Base-by-base conservation (phyloP, 2,797 vertebrate species). In the Lepus townsendii region DNA sequence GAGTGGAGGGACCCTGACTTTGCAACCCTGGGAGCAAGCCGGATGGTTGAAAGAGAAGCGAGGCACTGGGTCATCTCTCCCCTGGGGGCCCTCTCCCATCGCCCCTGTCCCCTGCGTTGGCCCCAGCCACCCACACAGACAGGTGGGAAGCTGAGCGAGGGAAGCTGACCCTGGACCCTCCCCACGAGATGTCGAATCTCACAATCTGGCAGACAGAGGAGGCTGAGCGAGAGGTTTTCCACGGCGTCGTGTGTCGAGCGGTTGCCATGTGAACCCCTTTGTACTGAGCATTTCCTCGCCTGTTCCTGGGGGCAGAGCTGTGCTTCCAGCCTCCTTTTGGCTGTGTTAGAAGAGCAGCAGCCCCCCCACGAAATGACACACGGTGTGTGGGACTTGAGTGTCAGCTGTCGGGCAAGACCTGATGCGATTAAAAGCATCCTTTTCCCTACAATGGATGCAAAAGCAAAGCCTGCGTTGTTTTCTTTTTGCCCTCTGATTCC, bases 71-170 rank as follows among this genome's bases (percentile, higher is more conserved):
- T 16, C 0, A 4, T 35, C 14, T 6, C 35, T 35, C 83, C 0
- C 4, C 2, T 0, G 1, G 1, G 5, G 0, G 0, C 35, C n/a
- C 13, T 13, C 54, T 30, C 24, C 24, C 30, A 1, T 5, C 3
- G 69, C 20, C 4, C 83, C 17, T 8, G 30, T 17, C 12, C 22
- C 0, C 5, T 4, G 12, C 4, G 24, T 26, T 50, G 19, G n/a
- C 50, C 27, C 42, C 72, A 68, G 42, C 17, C 69, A 62, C 8
- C 47, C 3, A 42, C 88, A 13, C 5, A 17, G 17, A 0, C 8
- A 42, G 57, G 4, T 8, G 42, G 42, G 54, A 57, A 57, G 14
- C 54, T 57, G 14, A 57, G 54, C 17, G 19, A 57, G 17, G 54
- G 54, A 4, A 6, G 54, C 54, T 57, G 54, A 57, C 54, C 54